Percentiles rank a stretch among this genome's conserved stretches.
Conservation (phyloP, 1,140 invertebrate species). For the Megathymus violae region DNA sequence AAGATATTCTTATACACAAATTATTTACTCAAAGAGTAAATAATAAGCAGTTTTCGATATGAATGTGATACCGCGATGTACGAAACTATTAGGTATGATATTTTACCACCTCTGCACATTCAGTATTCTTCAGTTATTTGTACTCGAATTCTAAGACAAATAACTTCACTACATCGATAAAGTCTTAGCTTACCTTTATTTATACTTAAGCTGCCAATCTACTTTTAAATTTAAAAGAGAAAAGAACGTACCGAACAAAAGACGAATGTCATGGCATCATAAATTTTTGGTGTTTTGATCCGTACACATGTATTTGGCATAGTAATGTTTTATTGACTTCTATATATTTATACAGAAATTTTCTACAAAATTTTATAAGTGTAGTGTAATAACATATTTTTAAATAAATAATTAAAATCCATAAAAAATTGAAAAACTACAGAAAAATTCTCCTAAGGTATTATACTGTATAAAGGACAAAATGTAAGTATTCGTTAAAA, state of each 20-base stretch:
- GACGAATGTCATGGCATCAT: constrained; percentile 43
- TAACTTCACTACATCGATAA: not conserved
- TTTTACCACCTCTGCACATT: too few species aligned
- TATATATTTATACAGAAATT: constrained; percentile 46
- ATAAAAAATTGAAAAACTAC: constrained; percentile 44
- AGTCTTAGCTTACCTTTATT: not conserved
- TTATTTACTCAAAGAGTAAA: too few species aligned
- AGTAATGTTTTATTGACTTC: constrained; percentile 43
- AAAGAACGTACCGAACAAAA: constrained; percentile 43
- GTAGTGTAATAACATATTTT: constrained; percentile 37
- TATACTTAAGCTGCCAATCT: constrained; percentile 28
- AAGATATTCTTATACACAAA: too few species aligned
- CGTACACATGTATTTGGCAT: constrained; percentile 54
- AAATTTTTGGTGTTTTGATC: constrained; percentile 48
- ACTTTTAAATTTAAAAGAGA: constrained; percentile 38
- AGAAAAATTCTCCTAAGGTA: constrained; percentile 44
- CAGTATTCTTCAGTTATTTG: too few species aligned
- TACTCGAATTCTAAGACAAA: too few species aligned
- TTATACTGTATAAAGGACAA: constrained; percentile 25
- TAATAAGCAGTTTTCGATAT: too few species aligned
- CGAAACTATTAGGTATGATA: too few species aligned
- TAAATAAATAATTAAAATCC: constrained; percentile 43
- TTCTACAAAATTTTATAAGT: constrained; percentile 58
- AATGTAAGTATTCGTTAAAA: constrained; percentile 46
- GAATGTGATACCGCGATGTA: too few species aligned